Base-by-base conservation (phyloP, 2,113 vertebrate species). In the Lynx canadensis region DNA sequence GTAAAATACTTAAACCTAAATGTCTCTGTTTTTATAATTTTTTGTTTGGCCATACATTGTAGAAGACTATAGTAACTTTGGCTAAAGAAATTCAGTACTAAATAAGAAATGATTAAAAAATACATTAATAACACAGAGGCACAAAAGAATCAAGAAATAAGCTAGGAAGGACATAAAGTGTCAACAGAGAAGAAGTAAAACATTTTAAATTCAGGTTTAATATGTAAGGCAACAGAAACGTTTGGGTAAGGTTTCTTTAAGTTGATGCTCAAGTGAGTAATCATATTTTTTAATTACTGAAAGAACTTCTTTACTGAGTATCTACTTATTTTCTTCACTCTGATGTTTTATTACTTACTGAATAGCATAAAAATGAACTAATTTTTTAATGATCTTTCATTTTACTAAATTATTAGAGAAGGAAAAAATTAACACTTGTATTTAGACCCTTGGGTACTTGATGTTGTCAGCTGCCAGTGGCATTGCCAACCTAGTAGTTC, bases 141-240 rank as follows among this genome's bases (percentile, higher is more conserved):
- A 93, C 65, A 71, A 73, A 96, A 89, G 76, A 87, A 84, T 41
- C 23, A 89, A 95, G 48, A 92, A 94, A 82, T 50, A 92, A 90
- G 15, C 36, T 92, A 94, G 41, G 89, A 89, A 83, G 21, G n/a
- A 86, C 3, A 81, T 29, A 33, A 16, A 87, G 4, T 89, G 12
- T 91, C 7, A 93, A 1, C 29, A 85, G 52, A 83, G 18, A 96
- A 29, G 14, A 97, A 89, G 50, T 84, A 92, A 79, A 94, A 71
- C 19, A 71, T 93, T 97, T 79, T 84, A 80, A 96, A 73, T 25
- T 80, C 90, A 88, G 21, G 79, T 90, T 97, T 97, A 97, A 81
- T 93, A 45, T 93, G 15, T 84, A 94, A 89, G 31, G 92, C 76
- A 94, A 71, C 63, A 82, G 52, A 90, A 95, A 79, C 48, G 4